phyloP scores from a whole-genome alignment of 2,113 vertebrate species.

The Tragelaphus scriptus region DNA sequence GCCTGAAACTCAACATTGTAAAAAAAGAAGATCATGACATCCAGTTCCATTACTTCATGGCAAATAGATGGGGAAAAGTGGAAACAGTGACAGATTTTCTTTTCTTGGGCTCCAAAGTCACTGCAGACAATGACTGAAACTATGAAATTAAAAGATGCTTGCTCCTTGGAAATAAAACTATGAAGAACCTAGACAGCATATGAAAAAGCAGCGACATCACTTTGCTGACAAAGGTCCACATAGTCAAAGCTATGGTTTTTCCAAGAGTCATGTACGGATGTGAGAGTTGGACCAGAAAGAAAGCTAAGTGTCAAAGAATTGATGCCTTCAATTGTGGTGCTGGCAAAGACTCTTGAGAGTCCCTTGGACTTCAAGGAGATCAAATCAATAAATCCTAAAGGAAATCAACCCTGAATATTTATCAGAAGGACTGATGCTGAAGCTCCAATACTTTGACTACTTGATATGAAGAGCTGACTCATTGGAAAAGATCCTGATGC shows the following conservation, averaged over 20 bases:
- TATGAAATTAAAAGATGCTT: not conserved
- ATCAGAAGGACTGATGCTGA: not conserved
- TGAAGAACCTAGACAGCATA: not conserved
- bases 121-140: not conserved
- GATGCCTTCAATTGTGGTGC: not conserved
- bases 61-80: not conserved
- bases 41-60: not conserved
- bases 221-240: not conserved
- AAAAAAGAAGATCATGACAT: not conserved
- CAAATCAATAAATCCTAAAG: not conserved
- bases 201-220: not conserved
- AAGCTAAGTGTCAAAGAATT: not conserved
- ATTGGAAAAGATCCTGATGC: not conserved
- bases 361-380: not conserved
- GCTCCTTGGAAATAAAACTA: not conserved
- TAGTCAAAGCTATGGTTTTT: not conserved
- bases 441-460: not conserved
- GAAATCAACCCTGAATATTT: not conserved
- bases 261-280: not conserved
- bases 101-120: not conserved
- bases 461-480: not conserved
- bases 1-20: not conserved
- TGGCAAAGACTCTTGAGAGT: not conserved
- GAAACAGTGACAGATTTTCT: not conserved
- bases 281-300: not conserved